Conservation (phyloP, 2,888 invertebrate genomes). For the Volucella inflata region DNA sequence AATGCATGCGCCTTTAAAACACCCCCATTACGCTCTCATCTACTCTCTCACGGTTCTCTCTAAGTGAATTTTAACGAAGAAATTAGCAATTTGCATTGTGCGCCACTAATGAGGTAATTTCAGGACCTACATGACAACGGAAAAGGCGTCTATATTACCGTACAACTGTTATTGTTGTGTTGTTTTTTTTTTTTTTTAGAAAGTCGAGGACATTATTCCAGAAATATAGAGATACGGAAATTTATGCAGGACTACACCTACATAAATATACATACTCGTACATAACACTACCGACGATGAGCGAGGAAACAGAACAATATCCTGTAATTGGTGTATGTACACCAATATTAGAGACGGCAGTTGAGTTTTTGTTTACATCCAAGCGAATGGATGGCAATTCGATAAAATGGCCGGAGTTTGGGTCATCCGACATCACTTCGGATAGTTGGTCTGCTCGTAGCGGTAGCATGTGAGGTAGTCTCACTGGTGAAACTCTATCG, state of each 20-base stretch:
- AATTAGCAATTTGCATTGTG: constrained; percentile 66
- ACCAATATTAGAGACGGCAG: constrained; percentile 1
- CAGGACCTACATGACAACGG: constrained; percentile 46
- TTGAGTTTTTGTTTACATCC: constrained; percentile 22
- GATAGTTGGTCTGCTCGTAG: not conserved
- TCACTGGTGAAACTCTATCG: constrained; percentile 19
- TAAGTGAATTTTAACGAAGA: constrained; percentile 66
- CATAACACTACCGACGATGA: not conserved
- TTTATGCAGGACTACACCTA: not conserved
- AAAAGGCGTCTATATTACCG: constrained; percentile 10
- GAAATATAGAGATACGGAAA: not conserved
- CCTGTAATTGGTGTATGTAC: constrained; percentile 25
- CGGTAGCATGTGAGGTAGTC: not conserved
- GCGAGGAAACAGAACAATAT: constrained; percentile 18
- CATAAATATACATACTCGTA: too few species aligned
- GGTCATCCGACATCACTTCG: constrained; percentile 21
- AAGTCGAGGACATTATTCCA: not conserved
- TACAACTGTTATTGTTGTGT: constrained; percentile 3
- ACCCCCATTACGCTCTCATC: too few species aligned
- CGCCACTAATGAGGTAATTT: constrained; percentile 65
- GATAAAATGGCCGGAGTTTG: constrained; percentile 8
- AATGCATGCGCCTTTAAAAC: constrained; percentile 48
- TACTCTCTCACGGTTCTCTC: constrained; percentile 6
- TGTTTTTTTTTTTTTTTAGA: too few species aligned
- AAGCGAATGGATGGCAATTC: constrained; percentile 18